Evolutionary conservation across 1,140 invertebrate genomes (phyloP), one percentile per base, ranked within the genome.

Genomic region (Prorops nasuta): DNA sequence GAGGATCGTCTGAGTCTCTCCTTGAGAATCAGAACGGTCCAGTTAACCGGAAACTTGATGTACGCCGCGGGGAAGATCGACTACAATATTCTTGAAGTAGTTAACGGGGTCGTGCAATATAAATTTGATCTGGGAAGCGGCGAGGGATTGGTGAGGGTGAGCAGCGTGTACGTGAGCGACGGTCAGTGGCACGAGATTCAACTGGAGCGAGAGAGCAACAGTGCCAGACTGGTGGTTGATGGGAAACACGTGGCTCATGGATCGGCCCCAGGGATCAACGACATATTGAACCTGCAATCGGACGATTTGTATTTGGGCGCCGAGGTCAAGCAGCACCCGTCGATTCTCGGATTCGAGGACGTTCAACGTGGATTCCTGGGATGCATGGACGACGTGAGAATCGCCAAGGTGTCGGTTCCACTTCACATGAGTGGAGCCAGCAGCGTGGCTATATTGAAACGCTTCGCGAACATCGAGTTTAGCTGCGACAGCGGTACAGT

Each of bases 61-160:
- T 91, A 90, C 69, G 90, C 90, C 0, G 83, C 87, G 20, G 94
- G 93, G 0, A 85, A 86, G 60, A 80, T 92, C 18, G 94, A 97
- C 65, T 96, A 94, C 68, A 92, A 91, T 56, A 86, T 94, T 34
- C 77, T 97, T 24, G 93, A 96, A 79, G 78, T 92, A 21, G 84
- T 84, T 1, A 87, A 92, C 66, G 93, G 94, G 0, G 82, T 84
- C 16, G 82, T 94, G 3, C 91, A 94, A 64, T 96, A 94, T 66
- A 83, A 89, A 51, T 94, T 94, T 78, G 89, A 97, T 68, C 83
- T 95, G 45, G 94, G 94, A 3, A 91, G 89, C 59, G 94, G 94
- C n/a, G 89, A 91, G 71, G 92, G 91, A n/a, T 64, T 88, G 7
- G 86, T 94, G 1, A 79, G 86, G 34, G 87, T 95, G 2, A 84